phyloP scores from a whole-genome alignment of 35 echinoderm and acorn worm genomes.

The Apostichopus japonicus region DNA sequence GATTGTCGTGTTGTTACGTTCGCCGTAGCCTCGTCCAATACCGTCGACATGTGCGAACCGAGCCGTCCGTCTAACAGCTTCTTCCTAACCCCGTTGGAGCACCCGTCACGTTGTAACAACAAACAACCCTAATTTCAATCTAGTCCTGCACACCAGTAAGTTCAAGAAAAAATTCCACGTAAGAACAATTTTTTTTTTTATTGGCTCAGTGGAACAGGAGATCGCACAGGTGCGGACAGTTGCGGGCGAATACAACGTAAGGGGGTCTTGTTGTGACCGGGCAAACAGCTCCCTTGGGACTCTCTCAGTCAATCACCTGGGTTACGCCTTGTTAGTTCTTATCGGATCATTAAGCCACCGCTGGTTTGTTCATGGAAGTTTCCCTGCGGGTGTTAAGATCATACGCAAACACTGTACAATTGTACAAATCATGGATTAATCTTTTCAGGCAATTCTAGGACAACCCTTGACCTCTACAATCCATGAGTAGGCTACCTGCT shows the following conservation, averaged over 20 bases:
- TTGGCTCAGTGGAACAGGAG: too few species aligned
- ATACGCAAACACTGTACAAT: background rate
- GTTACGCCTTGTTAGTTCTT: background rate
- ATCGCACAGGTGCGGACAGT: background rate
- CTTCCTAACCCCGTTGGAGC: too few species aligned
- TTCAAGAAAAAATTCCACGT: too few species aligned
- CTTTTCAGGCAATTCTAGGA: constrained; percentile 1
- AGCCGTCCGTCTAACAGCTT: too few species aligned
- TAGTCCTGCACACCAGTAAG: too few species aligned
- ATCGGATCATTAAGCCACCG: background rate
- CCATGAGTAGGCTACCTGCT: background rate
- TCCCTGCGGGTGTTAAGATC: constrained; percentile 23
- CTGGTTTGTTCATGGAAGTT: background rate
- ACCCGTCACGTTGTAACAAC: too few species aligned
- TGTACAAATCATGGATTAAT: constrained; percentile 18
- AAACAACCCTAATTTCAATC: too few species aligned
- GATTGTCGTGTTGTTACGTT: too few species aligned
- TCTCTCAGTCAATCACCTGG: background rate
- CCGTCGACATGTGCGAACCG: too few species aligned
- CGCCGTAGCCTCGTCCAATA: too few species aligned
- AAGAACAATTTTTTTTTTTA: too few species aligned
- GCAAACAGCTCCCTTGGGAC: background rate
- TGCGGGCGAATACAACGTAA: background rate
- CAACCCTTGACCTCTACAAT: constrained; percentile 20
- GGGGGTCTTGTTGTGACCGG: background rate